These are phyloP conservation scores for Toxotes chatareus DNA, from an alignment of 2,113 vertebrate species.

Conservation along the genomic window DNA sequence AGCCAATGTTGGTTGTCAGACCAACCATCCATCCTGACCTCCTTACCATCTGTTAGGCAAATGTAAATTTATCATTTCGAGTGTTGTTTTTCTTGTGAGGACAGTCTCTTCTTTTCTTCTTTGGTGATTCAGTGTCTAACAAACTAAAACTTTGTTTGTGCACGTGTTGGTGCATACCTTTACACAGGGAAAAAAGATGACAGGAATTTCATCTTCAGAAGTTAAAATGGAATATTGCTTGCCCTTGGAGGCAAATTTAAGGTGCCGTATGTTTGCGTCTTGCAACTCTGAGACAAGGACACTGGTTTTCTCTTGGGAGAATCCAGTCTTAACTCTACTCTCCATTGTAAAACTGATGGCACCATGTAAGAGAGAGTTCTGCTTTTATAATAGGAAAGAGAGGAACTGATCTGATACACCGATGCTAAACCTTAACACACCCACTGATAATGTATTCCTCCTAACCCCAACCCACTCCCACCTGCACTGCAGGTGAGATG, in stretches of 20 bases:
- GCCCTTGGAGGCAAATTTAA: conserved; percentile 49
- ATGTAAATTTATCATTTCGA: neutral
- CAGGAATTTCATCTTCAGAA: conserved; percentile 25
- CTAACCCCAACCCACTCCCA: conserved; percentile 24
- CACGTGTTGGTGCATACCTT: neutral
- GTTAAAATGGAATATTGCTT: conserved; percentile 42
- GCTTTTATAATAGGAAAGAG: conserved; percentile 20
- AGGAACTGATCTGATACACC: conserved; percentile 29
- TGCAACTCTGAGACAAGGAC: conserved; percentile 60
- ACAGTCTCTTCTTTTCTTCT: neutral
- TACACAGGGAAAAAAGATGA: neutral
- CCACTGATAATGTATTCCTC: conserved; percentile 26
- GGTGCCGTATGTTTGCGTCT: conserved; percentile 43
- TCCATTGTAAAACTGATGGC: conserved; percentile 36
- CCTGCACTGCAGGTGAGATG: conserved; percentile 28
- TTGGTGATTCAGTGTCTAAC: neutral
- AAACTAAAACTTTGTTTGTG: neutral
- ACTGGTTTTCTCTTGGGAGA: conserved; percentile 64
- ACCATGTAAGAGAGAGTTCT: conserved; percentile 16
- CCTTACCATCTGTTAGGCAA: neutral
- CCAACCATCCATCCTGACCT: neutral
- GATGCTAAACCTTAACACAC: conserved; percentile 27
- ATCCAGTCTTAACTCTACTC: conserved; percentile 27
- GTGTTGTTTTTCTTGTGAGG: neutral
- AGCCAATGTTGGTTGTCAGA: neutral